These are phyloP conservation scores for Leptocoma aspasia DNA, from an alignment of 2,113 vertebrate genomes.

Conservation along the genomic window DNA sequence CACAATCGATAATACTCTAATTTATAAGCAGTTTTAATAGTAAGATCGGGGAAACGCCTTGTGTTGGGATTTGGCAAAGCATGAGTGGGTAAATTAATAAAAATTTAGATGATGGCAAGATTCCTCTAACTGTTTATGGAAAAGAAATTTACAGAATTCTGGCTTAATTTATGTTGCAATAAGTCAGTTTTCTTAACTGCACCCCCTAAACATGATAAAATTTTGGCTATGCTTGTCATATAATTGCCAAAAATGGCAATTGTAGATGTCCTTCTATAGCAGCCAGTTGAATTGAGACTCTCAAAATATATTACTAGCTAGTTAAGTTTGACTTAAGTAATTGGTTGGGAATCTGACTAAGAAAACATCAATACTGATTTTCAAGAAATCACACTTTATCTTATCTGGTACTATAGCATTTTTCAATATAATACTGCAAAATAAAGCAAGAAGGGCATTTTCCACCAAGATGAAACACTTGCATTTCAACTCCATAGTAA, in stretches of 20 bases:
- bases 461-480: neutral
- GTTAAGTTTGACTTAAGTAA: neutral
- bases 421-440: neutral
- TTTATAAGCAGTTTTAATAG: neutral
- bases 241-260: neutral
- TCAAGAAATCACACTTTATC: neutral
- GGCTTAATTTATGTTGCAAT: neutral
- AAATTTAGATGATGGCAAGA: neutral
- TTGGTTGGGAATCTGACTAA: neutral
- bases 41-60: neutral
- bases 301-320: neutral
- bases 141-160: neutral
- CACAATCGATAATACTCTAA: neutral
- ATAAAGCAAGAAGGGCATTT: neutral
- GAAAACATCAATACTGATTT: neutral
- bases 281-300: neutral
- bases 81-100: neutral
- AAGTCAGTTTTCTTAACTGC: neutral
- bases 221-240: neutral
- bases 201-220: fast-evolving
- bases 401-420: neutral
- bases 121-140: neutral
- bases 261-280: neutral
- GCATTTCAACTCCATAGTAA: neutral
- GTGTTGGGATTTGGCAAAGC: neutral